Evolutionary conservation across 35 echinoderm and acorn worm species (phyloP).

Genomic region (Strongylocentrotus purpuratus): DNA sequence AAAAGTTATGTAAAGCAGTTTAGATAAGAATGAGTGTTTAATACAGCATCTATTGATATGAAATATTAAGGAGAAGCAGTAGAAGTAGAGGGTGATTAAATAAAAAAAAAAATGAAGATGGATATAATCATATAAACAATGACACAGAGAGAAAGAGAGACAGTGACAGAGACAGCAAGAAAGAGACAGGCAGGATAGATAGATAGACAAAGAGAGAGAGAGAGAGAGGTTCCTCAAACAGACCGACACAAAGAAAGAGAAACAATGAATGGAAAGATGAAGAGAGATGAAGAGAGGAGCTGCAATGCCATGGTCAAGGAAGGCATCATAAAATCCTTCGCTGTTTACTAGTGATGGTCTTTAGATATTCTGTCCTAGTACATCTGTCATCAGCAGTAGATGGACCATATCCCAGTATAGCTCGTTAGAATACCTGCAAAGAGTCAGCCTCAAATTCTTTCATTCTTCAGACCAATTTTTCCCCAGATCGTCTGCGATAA

Average conservation of each 20-base stretch:
- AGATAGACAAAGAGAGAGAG: background rate
- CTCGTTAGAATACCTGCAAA: conserved; percentile 10
- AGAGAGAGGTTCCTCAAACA: no score
- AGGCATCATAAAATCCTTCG: background rate
- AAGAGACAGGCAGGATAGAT: background rate
- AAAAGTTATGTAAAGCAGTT: background rate
- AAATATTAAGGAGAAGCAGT: background rate
- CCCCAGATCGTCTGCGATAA: background rate
- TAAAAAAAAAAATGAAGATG: background rate
- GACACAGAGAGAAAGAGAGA: background rate
- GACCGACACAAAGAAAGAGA: background rate
- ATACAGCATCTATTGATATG: background rate
- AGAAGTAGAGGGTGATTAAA: background rate
- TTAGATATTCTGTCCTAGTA: background rate
- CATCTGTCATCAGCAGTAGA: background rate
- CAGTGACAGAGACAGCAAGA: background rate
- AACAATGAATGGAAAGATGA: background rate
- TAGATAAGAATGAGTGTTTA: background rate
- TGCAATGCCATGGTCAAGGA: background rate
- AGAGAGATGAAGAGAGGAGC: background rate
- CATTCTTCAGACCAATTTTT: background rate
- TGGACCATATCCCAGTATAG: background rate
- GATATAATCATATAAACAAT: background rate
- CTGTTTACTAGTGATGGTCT: background rate
- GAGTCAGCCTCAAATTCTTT: background rate